phyloP scores from a whole-genome alignment of 1,140 invertebrate genomes.

The Aphis gossypii region DNA sequence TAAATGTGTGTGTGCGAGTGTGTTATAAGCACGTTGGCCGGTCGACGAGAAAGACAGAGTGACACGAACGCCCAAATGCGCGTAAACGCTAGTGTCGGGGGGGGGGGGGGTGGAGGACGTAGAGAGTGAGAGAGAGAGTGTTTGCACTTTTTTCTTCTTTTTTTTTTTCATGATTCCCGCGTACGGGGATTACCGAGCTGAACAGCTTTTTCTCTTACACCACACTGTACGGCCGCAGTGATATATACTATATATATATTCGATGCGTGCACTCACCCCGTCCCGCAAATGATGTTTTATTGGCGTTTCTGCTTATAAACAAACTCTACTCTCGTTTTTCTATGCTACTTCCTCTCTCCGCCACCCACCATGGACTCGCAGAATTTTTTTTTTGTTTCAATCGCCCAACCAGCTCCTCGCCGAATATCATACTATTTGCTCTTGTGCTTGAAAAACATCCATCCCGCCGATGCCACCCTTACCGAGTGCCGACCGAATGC shows the following conservation, averaged over 20 bases:
- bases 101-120: neutral
- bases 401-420: neutral
- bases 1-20: neutral
- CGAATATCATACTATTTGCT: constrained; percentile 35
- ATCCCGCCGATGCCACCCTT: neutral
- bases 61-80: neutral
- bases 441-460: constrained; percentile 49
- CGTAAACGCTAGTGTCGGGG: neutral
- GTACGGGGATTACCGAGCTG: constrained; percentile 27
- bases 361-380: no score
- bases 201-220: constrained; percentile 28
- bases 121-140: neutral
- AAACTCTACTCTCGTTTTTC: constrained; percentile 28
- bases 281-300: constrained; percentile 49
- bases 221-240: neutral
- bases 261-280: neutral
- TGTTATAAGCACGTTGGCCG: neutral
- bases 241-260: neutral
- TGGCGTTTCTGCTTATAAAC: constrained; percentile 53
- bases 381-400: constrained; percentile 4
- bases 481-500: neutral
- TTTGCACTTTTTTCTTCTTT: neutral
- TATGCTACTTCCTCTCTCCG: neutral
- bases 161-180: constrained; percentile 14
- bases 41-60: neutral